Evolutionary conservation across 2,113 vertebrate genomes (phyloP).

Genomic region (Trogon surrucura): DNA sequence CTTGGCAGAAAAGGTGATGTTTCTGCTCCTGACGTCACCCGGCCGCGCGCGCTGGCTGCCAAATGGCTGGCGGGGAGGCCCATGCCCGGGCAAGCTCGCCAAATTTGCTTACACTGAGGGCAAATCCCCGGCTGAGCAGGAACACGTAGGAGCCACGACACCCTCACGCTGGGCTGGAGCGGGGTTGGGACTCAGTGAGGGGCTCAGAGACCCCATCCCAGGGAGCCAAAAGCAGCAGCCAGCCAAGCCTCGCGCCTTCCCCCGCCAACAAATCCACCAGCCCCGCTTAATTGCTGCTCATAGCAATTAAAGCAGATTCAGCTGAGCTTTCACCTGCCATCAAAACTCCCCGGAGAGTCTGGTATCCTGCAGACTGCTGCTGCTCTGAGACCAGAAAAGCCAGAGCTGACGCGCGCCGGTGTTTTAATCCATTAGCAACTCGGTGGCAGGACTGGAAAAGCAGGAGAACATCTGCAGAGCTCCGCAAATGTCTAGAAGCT

Average conservation of each 20-base stretch:
- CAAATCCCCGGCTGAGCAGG: not conserved
- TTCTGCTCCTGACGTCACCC: not conserved
- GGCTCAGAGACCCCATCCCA: fast-evolving
- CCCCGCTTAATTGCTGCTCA: not conserved
- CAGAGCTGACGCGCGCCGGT: not conserved
- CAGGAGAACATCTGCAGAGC: conserved; percentile 60
- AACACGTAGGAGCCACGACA: not conserved
- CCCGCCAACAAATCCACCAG: fast-evolving
- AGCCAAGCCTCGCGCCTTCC: fast-evolving
- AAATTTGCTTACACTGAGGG: not conserved
- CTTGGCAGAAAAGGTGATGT: not conserved
- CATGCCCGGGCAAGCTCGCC: not conserved
- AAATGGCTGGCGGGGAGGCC: not conserved
- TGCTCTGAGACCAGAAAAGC: conserved; percentile 23
- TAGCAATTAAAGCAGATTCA: not conserved
- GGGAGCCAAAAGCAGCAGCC: fast-evolving
- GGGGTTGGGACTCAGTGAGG: fast-evolving
- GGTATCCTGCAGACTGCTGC: not conserved
- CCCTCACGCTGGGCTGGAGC: not conserved
- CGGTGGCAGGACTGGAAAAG: conserved; percentile 51
- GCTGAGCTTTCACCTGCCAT: not conserved
- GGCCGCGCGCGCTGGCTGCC: fast-evolving
- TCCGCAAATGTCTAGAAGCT: conserved; percentile 21
- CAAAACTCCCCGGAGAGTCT: not conserved
- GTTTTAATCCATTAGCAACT: not conserved